Conservation (phyloP, 2,888 invertebrate species). For the Trichogramma dendrolimi region DNA sequence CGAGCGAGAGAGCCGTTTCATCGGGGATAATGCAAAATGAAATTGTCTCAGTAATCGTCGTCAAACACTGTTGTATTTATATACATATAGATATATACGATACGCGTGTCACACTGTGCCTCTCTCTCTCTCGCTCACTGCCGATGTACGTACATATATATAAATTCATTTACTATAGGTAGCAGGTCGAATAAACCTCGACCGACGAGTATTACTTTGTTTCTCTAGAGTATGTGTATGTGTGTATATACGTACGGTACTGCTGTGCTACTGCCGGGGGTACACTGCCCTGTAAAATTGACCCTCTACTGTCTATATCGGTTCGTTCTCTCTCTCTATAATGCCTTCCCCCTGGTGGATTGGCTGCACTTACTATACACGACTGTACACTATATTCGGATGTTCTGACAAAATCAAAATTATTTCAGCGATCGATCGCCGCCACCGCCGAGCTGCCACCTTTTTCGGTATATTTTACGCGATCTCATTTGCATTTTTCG, state of each 20-base stretch:
- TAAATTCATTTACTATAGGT: background rate
- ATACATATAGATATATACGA: background rate
- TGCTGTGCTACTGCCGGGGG: too few species aligned
- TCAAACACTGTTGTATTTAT: conserved; percentile 26
- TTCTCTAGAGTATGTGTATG: too few species aligned
- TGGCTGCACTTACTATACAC: conserved; percentile 4
- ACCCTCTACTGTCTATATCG: background rate
- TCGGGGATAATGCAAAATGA: conserved; percentile 42
- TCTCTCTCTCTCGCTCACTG: background rate
- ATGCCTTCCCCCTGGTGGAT: conserved; percentile 6
- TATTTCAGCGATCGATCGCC: conserved; percentile 12
- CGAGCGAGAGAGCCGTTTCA: conserved; percentile 23
- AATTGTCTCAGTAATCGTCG: conserved; percentile 45
- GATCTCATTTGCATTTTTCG: conserved; percentile 4
- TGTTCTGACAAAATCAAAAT: conserved; percentile 18
- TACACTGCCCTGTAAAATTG: too few species aligned
- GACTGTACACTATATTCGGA: too few species aligned
- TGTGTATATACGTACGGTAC: too few species aligned
- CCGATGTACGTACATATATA: conserved; percentile 1
- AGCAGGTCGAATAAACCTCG: too few species aligned
- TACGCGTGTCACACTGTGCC: conserved; percentile 5
- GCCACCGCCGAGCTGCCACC: background rate
- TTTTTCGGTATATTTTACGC: conserved; percentile 1
- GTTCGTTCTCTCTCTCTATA: conserved; percentile 3
- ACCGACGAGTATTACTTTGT: too few species aligned